Percentiles rank a stretch among this genome's conserved stretches.
Conservation (phyloP, 2,113 vertebrate genomes). For the Promerops cafer region DNA sequence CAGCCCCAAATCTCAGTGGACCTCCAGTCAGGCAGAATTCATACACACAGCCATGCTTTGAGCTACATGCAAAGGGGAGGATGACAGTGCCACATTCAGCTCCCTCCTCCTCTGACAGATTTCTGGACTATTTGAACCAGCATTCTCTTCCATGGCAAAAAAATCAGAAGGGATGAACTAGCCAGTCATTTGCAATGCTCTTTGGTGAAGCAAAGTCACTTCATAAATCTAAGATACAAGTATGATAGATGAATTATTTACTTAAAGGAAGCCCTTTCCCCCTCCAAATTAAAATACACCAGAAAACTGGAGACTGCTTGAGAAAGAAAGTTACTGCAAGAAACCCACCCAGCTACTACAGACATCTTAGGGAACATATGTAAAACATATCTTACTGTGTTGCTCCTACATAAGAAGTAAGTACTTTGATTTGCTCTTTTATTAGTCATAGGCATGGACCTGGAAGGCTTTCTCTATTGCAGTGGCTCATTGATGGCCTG, state of each 20-base stretch:
- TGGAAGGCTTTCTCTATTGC: background rate
- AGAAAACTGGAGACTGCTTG: background rate
- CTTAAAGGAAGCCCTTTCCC: background rate
- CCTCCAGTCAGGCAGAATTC: conserved; percentile 16
- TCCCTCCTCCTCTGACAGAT: background rate
- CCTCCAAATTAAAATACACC: background rate
- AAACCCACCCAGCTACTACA: background rate
- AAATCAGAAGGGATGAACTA: conserved; percentile 12
- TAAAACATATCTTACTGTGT: background rate
- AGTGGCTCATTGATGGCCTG: background rate
- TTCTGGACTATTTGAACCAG: background rate
- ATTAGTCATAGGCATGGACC: background rate
- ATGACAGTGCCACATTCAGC: background rate
- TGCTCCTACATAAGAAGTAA: background rate
- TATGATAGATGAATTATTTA: conserved; percentile 36
- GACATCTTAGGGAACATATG: background rate
- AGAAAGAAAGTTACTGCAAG: background rate
- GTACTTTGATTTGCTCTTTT: background rate
- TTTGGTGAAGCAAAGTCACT: background rate
- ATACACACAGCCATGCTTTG: background rate
- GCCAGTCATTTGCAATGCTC: conserved; percentile 13
- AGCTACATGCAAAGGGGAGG: background rate
- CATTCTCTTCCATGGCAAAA: conserved; percentile 18
- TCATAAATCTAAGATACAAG: conserved; percentile 18
- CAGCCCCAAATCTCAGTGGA: background rate